Conservation (phyloP, 2,888 invertebrate species). For the Eilema sororculum region DNA sequence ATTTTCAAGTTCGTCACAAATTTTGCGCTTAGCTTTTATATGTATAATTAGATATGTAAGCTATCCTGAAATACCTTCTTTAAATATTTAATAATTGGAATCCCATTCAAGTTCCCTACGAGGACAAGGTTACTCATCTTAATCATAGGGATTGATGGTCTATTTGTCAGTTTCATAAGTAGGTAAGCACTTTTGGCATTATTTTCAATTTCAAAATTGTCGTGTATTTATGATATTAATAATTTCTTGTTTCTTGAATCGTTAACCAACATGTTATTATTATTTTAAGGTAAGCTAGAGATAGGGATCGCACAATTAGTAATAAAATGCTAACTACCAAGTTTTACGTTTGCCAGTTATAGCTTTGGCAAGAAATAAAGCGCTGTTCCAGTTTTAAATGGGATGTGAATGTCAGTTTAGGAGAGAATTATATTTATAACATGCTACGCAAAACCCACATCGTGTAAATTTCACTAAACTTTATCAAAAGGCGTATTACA, state of each 20-base stretch:
- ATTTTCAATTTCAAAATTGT: background rate
- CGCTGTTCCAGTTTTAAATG: background rate
- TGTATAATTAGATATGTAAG: no score
- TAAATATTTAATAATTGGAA: background rate
- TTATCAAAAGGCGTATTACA: constrained; percentile 2
- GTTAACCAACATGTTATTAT: background rate
- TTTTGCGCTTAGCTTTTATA: no score
- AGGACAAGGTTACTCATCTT: background rate
- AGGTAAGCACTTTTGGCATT: no score
- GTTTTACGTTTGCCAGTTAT: background rate
- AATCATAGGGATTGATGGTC: no score
- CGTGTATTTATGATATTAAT: no score
- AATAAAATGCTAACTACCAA: background rate
- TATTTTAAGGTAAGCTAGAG: background rate
- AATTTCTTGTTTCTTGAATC: no score
- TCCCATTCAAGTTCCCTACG: background rate
- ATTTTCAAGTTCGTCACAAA: no score
- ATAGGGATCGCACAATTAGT: background rate
- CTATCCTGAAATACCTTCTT: no score
- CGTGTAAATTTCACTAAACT: background rate
- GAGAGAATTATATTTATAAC: background rate
- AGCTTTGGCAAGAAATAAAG: background rate
- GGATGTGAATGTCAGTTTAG: background rate
- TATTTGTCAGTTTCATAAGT: background rate
- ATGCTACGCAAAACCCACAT: background rate